Percentiles rank a stretch among this genome's conserved stretches.
phyloP scores from a whole-genome alignment of 2,797 vertebrate species.

The Zenarchopterus dispar region DNA sequence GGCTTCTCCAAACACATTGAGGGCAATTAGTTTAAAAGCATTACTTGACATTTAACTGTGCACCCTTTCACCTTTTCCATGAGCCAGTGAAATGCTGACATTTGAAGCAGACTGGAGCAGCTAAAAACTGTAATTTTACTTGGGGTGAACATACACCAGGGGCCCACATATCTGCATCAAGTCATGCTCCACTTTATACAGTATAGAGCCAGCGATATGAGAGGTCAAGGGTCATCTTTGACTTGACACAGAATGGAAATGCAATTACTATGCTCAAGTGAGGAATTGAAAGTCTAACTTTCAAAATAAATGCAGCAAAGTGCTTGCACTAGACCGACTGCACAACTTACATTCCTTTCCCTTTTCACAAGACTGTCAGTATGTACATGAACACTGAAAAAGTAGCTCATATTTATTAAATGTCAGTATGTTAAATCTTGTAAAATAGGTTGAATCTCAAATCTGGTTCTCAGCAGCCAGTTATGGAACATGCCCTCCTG shows the following conservation, averaged over 20 bases:
- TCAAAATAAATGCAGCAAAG: constrained; percentile 53
- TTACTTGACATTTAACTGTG: constrained; percentile 82
- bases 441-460: too few species aligned
- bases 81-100: constrained; percentile 78
- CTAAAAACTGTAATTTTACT: constrained; percentile 72
- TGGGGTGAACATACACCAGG: constrained; percentile 42
- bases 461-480: too few species aligned
- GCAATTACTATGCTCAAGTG: constrained; percentile 49
- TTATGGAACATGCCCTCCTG: too few species aligned
- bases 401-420: too few species aligned
- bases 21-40: constrained; percentile 81
- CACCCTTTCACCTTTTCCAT: constrained; percentile 54
- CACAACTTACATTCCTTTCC: constrained; percentile 4
- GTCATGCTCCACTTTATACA: constrained; percentile 32
- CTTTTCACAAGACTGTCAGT: too few species aligned
- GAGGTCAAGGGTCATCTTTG: constrained; percentile 39
- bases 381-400: too few species aligned
- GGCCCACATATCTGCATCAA: constrained; percentile 17
- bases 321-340: constrained; percentile 24
- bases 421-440: too few species aligned
- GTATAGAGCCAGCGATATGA: constrained; percentile 39
- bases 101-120: constrained; percentile 73
- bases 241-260: constrained; percentile 21
- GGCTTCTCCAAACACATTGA: constrained; percentile 69
- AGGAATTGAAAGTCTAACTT: constrained; percentile 48